Base-by-base conservation (phyloP, 1,140 invertebrate species). In the Drosophila micromelanica region DNA sequence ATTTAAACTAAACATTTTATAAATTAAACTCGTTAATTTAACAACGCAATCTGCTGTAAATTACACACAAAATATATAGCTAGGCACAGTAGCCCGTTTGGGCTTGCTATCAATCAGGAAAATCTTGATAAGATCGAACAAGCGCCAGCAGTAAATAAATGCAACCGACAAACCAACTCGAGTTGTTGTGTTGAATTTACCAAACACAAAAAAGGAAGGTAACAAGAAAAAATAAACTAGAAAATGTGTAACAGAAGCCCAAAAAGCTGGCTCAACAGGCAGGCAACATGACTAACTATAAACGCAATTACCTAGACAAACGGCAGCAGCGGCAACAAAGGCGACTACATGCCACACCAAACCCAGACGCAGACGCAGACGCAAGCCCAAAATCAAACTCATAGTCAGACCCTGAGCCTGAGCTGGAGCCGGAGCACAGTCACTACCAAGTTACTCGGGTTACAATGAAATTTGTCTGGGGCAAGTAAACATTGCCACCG, bases 361-460 rank as follows among this genome's bases (percentile, higher is more conserved):
- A 46, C 32, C 12, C 23, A 2, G 17, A 42, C 37, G 61, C 35
- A n/a, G n/a, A n/a, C n/a, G 35, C 48, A 46, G 17, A 45, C 45
- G 40, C 40, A n/a, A 61, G 48, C 42, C 48, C 37, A 40, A 49
- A 35, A 17, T 35, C 9, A 61, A n/a, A 40, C 38, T 13, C 12
- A 17, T 27, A 48, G 45, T 5, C 17, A 23, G 17, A n/a, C 20
- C 4, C 9, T 4, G 20, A 6, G n/a, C n/a, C n/a, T n/a, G n/a
- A n/a, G 11, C 6, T 3, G 9, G 17, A n/a, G 11, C 9, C 23
- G 45, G 42, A 45, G 48, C 32, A 52, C 68, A 70, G 57, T 27
- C 23, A 80, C 89, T 90, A 84, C 90, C 90, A 91, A 91, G 90
- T 91, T 91, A 91, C 90, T 91, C 90, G 77, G 81, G 90, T 91